Conservation (phyloP, 2,113 vertebrate genomes). For the Cavia aperea region DNA sequence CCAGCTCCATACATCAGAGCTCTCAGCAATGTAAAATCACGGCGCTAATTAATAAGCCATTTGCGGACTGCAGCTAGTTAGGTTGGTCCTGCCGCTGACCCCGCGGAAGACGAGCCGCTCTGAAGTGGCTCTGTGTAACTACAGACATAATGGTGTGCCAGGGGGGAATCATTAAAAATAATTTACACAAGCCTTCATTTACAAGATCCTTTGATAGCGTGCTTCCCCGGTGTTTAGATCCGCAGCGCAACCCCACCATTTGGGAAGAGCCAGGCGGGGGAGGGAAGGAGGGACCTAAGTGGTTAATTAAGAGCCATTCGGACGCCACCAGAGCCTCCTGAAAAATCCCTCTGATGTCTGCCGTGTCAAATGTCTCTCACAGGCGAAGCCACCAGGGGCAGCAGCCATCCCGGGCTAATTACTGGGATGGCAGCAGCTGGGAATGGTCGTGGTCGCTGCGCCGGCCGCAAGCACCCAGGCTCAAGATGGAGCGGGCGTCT, state of each 20-base stretch:
- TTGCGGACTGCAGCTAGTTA: constrained; percentile 98
- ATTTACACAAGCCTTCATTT: constrained; percentile 99
- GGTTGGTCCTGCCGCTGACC: constrained; percentile 96
- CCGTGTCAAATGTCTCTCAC: constrained; percentile 99
- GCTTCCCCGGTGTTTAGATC: constrained; percentile 97
- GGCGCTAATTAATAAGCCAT: constrained; percentile 99
- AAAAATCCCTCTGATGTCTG: constrained; percentile 99
- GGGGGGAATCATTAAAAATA: constrained; percentile 99
- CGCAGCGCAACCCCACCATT: constrained; percentile 89
- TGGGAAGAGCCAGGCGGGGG: constrained; percentile 90
- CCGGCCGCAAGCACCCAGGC: constrained; percentile 73
- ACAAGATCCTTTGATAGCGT: constrained; percentile 99
- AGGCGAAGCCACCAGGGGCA: constrained; percentile 94
- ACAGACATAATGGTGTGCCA: constrained; percentile 99
- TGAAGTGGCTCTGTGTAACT: constrained; percentile 99
- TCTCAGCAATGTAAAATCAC: constrained; percentile 98
- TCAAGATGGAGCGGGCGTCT: constrained; percentile 74
- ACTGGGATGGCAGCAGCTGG: constrained; percentile 91
- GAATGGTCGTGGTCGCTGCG: constrained; percentile 76
- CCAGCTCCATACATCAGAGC: constrained; percentile 98
- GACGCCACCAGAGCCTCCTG: constrained; percentile 94
- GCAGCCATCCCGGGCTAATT: constrained; percentile 94
- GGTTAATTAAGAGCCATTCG: constrained; percentile 99
- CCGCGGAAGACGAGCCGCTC: constrained; percentile 92
- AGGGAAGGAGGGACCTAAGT: constrained; percentile 97